A percentile compares a stretch with the other conserved stretches of the same genome.
phyloP scores from a whole-genome alignment of 2,113 vertebrate genomes.

The Apeltes quadracus region DNA sequence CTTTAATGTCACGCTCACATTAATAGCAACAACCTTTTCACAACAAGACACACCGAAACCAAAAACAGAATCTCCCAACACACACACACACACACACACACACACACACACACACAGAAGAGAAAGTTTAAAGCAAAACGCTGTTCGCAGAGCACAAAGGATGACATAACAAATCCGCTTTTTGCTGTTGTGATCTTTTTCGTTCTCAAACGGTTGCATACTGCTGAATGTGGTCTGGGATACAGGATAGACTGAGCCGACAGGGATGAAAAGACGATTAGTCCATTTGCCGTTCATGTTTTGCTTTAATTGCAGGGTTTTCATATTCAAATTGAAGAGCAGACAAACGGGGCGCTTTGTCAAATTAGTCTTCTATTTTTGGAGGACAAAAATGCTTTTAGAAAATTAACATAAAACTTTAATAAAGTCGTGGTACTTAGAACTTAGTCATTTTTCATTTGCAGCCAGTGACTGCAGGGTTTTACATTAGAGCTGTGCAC shows the following conservation, averaged over 20 bases:
- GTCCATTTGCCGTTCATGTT: conserved; percentile 14
- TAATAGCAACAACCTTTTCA: not conserved
- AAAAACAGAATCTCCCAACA: not conserved
- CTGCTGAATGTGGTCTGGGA: not conserved
- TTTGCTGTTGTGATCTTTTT: not conserved
- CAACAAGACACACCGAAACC: not conserved
- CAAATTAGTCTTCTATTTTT: too few relatives aligned
- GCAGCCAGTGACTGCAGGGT: not conserved
- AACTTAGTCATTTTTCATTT: not conserved
- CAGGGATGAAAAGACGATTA: conserved; percentile 11
- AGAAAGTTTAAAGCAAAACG: not conserved
- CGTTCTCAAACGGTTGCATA: not conserved
- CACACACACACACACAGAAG: not conserved
- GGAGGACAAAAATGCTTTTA: not conserved
- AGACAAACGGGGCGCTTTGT: not conserved
- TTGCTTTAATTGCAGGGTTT: not conserved
- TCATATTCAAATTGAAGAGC: not conserved
- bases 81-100: not conserved
- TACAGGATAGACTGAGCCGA: not conserved
- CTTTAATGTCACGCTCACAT: not conserved
- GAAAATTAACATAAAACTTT: not conserved
- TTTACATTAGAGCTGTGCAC: not conserved
- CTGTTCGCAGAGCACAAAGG: not conserved
- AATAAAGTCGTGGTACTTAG: not conserved
- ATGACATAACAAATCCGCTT: not conserved